A percentile compares a stretch with the other conserved stretches of the same genome.
Evolutionary conservation across 1,140 invertebrate genomes (phyloP).

Genomic region (Adelges cooleyi): DNA sequence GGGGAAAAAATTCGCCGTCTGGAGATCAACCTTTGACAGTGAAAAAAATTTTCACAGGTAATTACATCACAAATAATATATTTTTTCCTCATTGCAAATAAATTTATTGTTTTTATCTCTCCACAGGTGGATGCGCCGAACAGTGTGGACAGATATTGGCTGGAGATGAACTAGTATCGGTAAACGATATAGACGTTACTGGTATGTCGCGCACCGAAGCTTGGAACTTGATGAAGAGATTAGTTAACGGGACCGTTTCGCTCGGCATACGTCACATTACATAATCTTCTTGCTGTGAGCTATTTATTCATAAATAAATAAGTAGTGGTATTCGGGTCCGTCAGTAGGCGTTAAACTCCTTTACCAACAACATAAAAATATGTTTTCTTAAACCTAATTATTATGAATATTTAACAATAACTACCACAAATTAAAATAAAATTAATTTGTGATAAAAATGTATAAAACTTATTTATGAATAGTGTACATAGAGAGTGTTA

Average conservation of each 20-base stretch:
- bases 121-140: conserved; percentile 75
- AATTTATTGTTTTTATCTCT: background rate
- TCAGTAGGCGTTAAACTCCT: too few species aligned
- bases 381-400: too few species aligned
- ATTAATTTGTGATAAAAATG: too few species aligned
- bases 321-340: too few species aligned
- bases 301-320: too few species aligned
- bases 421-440: too few species aligned
- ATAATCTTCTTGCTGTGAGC: too few species aligned
- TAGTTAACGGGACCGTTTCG: conserved; percentile 65
- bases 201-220: conserved; percentile 80
- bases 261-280: conserved; percentile 42
- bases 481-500: too few species aligned
- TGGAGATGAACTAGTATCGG: conserved; percentile 73
- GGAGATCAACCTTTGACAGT: conserved; percentile 76
- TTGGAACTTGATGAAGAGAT: conserved; percentile 81
- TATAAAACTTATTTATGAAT: too few species aligned
- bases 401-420: too few species aligned
- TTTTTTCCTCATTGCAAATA: background rate
- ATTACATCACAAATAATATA: conserved; percentile 21
- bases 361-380: too few species aligned
- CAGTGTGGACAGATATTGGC: conserved; percentile 70
- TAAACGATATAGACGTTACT: conserved; percentile 68
- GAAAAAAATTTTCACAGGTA: conserved; percentile 86
- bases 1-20: conserved; percentile 74